Percentiles rank a stretch among this genome's conserved stretches.
These are phyloP conservation scores for Zygogramma bicolorata DNA, from an alignment of 2,888 invertebrate species.

Conservation along the genomic window DNA sequence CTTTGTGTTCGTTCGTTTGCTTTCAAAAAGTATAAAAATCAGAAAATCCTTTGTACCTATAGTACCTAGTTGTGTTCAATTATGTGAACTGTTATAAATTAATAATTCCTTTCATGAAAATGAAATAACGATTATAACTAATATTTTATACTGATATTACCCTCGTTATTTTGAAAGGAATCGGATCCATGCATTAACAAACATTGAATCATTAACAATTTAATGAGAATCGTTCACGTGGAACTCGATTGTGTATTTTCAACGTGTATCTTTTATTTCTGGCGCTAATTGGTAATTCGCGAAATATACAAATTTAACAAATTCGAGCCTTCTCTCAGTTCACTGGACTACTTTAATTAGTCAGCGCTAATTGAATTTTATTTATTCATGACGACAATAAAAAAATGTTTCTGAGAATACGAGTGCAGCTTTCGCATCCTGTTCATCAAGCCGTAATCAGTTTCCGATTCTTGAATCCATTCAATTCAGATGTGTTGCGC, in stretches of 20 bases:
- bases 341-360: neutral
- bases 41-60: no score
- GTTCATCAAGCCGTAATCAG: neutral
- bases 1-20: no score
- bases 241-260: neutral
- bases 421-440: neutral
- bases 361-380: conserved; percentile 3
- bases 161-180: neutral
- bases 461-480: neutral
- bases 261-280: neutral
- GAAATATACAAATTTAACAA: conserved; percentile 6
- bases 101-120: no score
- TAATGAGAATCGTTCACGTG: neutral
- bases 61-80: no score
- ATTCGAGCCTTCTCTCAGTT: neutral
- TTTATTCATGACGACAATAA: neutral
- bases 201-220: neutral
- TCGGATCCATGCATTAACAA: neutral
- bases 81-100: no score
- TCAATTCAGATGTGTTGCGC: neutral
- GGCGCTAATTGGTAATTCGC: conserved; percentile 1
- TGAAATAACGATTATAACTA: no score
- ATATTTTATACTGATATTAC: no score
- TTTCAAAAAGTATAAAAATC: no score
- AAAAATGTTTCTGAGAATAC: neutral